Evolutionary conservation across 2,113 vertebrate genomes (phyloP), one percentile per base, ranked within the genome.

Genomic region (Paraplagusia blochii): DNA sequence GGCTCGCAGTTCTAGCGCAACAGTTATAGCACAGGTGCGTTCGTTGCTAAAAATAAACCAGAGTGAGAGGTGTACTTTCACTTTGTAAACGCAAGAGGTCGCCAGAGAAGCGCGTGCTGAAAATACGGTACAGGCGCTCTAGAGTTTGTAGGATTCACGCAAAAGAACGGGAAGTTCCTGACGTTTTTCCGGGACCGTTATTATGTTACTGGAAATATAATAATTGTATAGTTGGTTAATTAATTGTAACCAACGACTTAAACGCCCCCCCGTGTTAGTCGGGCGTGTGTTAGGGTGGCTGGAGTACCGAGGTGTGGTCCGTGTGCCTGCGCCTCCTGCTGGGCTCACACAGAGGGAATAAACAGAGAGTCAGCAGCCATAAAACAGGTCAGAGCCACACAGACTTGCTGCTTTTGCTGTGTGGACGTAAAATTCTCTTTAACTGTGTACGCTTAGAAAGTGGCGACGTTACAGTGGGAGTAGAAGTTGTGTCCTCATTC

Each of bases 251-350:
- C 22, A 29, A 6, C 6, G 22, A 29, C 3, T 29, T 6, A 29
- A 29, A 29, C 22, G 6, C 22, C 22, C 22, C 22, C 22, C 22
- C 1, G 38, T 39, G 38, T 40, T 11, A 12, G 38, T 40, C 13
- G 38, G 12, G 50, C 3, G 48, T n/a, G 36, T 29, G 72, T 53
- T 57, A 50, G 48, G 35, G 57, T 45, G 18, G 2, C 22, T 29
- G 6, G 3, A 29, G 22, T 29, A 29, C 22, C 22, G 22, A 83
- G 76, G 76, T 74, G 86, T 67, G 83, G 69, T 66, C 8, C 29
- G 39, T 5, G 55, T 10, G 58, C 12, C 58, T 1, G 38, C 48
- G 51, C 53, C 69, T 60, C 49, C 61, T 42, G 56, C 54, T 1
- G 50, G 45, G 55, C 64, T 15, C 58, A 9, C n/a, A 42, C 13